phyloP scores from a whole-genome alignment of 2,113 vertebrate species.

The Corydoras maculifer region DNA sequence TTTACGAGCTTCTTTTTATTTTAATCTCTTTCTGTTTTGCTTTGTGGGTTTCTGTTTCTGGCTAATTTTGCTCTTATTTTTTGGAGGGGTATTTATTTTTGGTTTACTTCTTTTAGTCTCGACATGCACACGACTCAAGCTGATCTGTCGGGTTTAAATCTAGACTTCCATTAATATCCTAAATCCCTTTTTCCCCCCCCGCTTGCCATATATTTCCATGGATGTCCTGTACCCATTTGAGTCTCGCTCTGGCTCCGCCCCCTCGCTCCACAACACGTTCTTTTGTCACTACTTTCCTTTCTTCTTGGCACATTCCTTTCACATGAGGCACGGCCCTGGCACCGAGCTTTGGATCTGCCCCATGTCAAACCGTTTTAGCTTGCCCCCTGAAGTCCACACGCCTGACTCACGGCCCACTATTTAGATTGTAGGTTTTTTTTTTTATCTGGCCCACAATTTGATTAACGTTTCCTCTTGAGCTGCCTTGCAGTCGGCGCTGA shows the following conservation, averaged over 20 bases:
- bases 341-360: constrained; percentile 8
- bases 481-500: neutral
- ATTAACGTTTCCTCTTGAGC: neutral
- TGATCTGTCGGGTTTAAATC: too few relatives aligned
- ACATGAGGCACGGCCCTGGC: constrained; percentile 29
- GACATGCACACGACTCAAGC: too few relatives aligned
- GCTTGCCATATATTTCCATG: neutral
- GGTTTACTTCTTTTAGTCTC: too few relatives aligned
- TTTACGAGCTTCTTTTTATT: constrained; percentile 1
- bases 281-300: neutral
- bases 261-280: neutral
- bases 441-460: constrained; percentile 1
- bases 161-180: too few relatives aligned
- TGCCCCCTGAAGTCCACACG: constrained; percentile 23
- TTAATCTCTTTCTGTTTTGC: neutral
- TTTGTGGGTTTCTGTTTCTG: neutral
- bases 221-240: neutral
- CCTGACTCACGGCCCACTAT: constrained; percentile 40
- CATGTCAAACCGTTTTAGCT: constrained; percentile 19
- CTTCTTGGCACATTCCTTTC: constrained; percentile 30
- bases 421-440: neutral
- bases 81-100: too few relatives aligned
- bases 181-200: too few relatives aligned
- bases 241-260: neutral
- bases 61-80: neutral